These are phyloP conservation scores for Myiopsitta monachus DNA, from an alignment of 2,113 vertebrate genomes.

Conservation along the genomic window DNA sequence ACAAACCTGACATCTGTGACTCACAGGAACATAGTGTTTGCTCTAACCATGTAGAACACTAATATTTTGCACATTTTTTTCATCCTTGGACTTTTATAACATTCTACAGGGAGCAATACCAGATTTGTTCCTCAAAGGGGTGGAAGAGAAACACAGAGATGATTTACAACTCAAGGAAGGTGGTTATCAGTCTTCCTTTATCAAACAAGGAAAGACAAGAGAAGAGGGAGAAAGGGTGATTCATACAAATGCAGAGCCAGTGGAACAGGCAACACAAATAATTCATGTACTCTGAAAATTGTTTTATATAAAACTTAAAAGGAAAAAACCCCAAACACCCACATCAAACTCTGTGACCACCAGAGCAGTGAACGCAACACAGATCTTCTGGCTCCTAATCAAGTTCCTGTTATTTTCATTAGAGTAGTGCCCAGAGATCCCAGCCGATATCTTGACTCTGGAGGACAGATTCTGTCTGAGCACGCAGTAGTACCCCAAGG, in stretches of 20 bases:
- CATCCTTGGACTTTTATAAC: background rate
- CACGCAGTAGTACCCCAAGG: background rate
- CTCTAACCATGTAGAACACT: slow-evolving; percentile 7
- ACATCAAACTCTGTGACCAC: slow-evolving; percentile 1
- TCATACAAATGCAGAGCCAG: background rate
- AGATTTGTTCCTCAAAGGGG: background rate
- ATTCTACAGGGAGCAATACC: background rate
- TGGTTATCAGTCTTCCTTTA: background rate
- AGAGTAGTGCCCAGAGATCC: background rate
- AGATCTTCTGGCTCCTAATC: slow-evolving; percentile 33
- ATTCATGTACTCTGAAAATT: background rate
- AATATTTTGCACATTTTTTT: slow-evolving; percentile 14
- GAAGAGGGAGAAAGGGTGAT: background rate
- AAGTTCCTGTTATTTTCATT: slow-evolving; percentile 23
- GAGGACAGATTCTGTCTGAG: background rate
- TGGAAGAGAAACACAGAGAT: background rate
- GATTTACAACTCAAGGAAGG: background rate
- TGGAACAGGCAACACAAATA: background rate
- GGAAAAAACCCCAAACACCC: background rate
- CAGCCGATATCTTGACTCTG: background rate
- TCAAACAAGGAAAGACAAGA: background rate
- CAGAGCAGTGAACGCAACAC: slow-evolving; percentile 30
- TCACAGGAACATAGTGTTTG: slow-evolving; percentile 40
- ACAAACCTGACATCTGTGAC: slow-evolving; percentile 49
- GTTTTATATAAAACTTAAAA: background rate